Evolutionary conservation across 2,797 vertebrate genomes (phyloP).

Genomic region (Labeo calbasu): DNA sequence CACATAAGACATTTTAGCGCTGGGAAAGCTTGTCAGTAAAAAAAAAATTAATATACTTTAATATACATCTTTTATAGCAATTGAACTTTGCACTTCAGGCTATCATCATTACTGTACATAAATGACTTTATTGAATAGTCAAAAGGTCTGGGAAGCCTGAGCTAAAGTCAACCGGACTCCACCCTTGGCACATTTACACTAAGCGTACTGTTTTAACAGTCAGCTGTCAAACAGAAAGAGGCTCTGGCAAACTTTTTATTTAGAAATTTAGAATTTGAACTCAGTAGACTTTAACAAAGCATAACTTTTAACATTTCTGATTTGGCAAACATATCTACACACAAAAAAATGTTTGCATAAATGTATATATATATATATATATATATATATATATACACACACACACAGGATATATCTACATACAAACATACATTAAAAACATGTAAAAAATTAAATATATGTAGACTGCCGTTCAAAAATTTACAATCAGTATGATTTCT

Average conservation of each 20-base stretch:
- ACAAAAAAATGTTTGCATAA: neutral
- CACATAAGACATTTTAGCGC: neutral
- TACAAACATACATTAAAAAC: too few relatives aligned
- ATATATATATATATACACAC: too few relatives aligned
- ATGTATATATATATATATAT: too few relatives aligned
- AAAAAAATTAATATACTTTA: neutral
- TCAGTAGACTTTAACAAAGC: neutral
- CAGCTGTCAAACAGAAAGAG: neutral
- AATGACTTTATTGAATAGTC: conserved; percentile 8
- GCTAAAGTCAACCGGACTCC: conserved; percentile 3
- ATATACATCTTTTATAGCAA: neutral
- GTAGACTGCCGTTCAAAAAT: too few relatives aligned
- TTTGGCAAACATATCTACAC: neutral
- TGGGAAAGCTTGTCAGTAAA: neutral
- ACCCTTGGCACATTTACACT: conserved; percentile 10
- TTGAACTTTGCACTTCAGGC: conserved; percentile 41
- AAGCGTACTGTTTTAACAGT: conserved; percentile 1
- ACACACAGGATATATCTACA: neutral
- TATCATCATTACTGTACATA: neutral
- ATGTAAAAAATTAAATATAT: too few relatives aligned
- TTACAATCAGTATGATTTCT: too few relatives aligned
- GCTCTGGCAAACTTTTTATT: neutral
- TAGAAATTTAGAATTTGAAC: neutral
- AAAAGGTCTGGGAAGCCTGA: neutral
- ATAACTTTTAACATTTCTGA: neutral